Evolutionary conservation across 2,113 vertebrate species (phyloP).

Genomic region (Sula dactylatra): DNA sequence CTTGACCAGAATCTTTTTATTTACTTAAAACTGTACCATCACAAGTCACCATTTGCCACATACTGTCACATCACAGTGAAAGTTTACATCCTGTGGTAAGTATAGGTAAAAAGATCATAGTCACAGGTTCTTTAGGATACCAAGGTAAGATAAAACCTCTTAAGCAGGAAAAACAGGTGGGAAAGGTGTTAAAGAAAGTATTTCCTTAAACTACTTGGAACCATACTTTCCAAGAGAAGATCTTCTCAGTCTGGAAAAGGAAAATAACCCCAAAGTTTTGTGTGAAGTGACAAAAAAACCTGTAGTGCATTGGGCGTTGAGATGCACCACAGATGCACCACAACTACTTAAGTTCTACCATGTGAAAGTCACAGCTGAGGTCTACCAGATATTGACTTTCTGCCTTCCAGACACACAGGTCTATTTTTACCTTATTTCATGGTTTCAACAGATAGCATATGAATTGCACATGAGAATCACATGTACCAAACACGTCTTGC

Average conservation of each 20-base stretch:
- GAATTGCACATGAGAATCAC: conserved; percentile 29
- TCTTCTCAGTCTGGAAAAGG: neutral
- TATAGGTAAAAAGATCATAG: neutral
- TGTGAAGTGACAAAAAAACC: neutral
- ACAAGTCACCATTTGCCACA: neutral
- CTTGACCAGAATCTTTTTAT: neutral
- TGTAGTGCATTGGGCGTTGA: neutral
- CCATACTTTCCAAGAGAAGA: neutral
- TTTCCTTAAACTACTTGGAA: neutral
- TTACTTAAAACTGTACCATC: neutral
- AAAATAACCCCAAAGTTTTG: neutral
- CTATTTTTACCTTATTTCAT: neutral
- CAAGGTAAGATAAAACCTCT: neutral
- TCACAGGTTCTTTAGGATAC: neutral
- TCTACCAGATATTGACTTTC: conserved; percentile 9
- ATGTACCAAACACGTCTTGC: neutral
- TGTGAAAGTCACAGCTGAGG: conserved; percentile 43
- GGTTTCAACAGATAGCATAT: neutral
- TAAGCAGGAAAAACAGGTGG: neutral
- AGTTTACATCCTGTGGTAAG: neutral
- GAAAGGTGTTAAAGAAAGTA: neutral
- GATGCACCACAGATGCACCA: conserved; percentile 7
- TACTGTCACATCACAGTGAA: neutral
- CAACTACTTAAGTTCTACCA: neutral
- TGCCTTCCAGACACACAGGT: conserved; percentile 25